These are phyloP conservation scores for Ophion ellenae DNA, from an alignment of 2,888 invertebrate species.

Conservation along the genomic window DNA sequence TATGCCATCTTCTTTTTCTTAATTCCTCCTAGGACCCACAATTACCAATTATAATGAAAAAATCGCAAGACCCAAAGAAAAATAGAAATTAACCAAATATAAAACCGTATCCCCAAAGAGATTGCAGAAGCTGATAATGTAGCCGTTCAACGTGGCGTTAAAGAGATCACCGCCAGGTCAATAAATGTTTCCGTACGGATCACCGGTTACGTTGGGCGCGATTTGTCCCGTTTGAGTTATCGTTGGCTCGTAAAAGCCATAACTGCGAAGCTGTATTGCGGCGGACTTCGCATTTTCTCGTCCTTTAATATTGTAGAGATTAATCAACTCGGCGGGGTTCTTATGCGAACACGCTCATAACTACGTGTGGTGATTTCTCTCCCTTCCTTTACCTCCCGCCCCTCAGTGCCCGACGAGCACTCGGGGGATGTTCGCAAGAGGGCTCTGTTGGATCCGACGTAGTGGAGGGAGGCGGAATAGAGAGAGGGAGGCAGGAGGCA, in stretches of 20 bases:
- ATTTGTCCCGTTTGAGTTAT: constrained; percentile 28
- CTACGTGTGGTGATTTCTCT: constrained; percentile 9
- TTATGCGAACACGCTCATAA: constrained; percentile 54
- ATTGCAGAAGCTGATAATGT: not conserved
- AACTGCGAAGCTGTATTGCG: constrained; percentile 41
- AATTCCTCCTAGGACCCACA: too few relatives aligned
- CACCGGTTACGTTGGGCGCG: constrained; percentile 6
- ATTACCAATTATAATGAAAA: too few relatives aligned
- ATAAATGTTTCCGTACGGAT: constrained; percentile 23
- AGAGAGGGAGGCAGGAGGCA: not conserved
- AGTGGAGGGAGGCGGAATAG: not conserved
- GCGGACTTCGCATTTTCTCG: constrained; percentile 48
- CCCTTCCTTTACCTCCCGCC: not conserved
- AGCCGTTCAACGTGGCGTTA: not conserved
- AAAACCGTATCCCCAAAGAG: too few relatives aligned
- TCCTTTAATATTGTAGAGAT: constrained; percentile 80
- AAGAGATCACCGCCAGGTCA: not conserved
- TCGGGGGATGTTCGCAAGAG: constrained; percentile 14
- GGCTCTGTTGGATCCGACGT: constrained; percentile 7
- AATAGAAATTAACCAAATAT: too few relatives aligned
- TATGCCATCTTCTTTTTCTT: too few relatives aligned
- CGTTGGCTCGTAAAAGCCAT: constrained; percentile 34
- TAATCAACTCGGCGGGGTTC: constrained; percentile 76
- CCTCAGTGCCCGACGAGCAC: constrained; percentile 22
- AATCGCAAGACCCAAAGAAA: too few relatives aligned